A percentile compares a stretch with the other conserved stretches of the same genome.
Conservation (phyloP, 2,113 vertebrate genomes). For the Thalassoma bifasciatum region DNA sequence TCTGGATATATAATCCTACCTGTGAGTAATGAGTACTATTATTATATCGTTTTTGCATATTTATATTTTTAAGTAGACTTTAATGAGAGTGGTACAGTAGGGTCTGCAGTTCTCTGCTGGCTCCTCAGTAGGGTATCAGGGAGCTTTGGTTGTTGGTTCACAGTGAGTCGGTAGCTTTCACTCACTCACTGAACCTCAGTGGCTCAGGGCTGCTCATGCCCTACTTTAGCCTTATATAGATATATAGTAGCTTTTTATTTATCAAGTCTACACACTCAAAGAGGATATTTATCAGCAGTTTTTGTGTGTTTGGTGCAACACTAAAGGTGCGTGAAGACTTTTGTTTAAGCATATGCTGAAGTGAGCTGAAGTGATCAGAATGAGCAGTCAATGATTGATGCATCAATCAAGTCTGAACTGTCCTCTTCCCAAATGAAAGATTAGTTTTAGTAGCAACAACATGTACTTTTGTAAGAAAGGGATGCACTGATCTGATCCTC, state of each 20-base stretch:
- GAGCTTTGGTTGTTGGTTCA: not conserved
- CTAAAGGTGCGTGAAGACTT: constrained; percentile 3
- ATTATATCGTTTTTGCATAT: not conserved
- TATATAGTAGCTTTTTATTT: constrained; percentile 33
- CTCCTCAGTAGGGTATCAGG: constrained; percentile 13
- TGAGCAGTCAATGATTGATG: not conserved
- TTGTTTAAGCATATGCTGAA: not conserved
- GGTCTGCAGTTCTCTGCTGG: constrained; percentile 7
- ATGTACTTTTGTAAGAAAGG: too few relatives aligned
- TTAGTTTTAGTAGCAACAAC: too few relatives aligned
- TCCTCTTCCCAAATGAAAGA: not conserved
- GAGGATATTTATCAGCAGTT: not conserved
- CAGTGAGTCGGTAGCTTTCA: not conserved
- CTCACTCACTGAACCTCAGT: not conserved
- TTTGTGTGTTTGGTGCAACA: constrained; percentile 16
- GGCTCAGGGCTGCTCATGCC: not conserved
- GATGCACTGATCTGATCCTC: not conserved
- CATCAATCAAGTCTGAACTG: not conserved
- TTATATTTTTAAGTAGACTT: constrained; percentile 19
- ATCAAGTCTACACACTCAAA: not conserved
- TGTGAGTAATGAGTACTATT: not conserved
- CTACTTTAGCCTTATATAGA: constrained; percentile 29
- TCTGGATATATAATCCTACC: constrained; percentile 1
- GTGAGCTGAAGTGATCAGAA: too few relatives aligned
- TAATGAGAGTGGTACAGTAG: constrained; percentile 18